Evolutionary conservation across 1,140 invertebrate genomes (phyloP).

Genomic region (Camponotus floridanus): DNA sequence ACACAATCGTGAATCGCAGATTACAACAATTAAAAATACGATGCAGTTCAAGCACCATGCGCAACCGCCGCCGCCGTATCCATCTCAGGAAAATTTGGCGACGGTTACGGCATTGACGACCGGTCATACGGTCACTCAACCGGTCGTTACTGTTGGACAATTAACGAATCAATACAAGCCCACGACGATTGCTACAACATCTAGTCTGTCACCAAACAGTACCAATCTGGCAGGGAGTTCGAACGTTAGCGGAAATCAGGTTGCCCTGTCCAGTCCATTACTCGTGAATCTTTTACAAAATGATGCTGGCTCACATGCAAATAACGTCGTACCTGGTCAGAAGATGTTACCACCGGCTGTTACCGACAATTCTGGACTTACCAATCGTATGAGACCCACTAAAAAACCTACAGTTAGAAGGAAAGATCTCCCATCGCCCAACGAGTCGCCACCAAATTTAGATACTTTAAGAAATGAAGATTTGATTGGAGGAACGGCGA

Average conservation of each 20-base stretch:
- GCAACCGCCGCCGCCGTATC: conserved; percentile 85
- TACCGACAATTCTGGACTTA: conserved; percentile 82
- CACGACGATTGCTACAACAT: conserved; percentile 76
- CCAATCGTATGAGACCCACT: conserved; percentile 84
- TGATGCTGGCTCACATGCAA: conserved; percentile 88
- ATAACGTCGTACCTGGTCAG: conserved; percentile 80
- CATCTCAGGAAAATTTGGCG: conserved; percentile 80
- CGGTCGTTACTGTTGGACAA: conserved; percentile 75
- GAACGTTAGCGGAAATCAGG: conserved; percentile 85
- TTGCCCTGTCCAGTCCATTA: conserved; percentile 94
- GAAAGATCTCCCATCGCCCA: conserved; percentile 81
- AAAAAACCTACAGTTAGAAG: conserved; percentile 84
- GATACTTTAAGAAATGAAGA: conserved; percentile 83
- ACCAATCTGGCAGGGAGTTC: conserved; percentile 73
- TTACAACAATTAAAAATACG: conserved; percentile 82
- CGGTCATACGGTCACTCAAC: conserved; percentile 77
- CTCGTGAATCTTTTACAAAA: conserved; percentile 96
- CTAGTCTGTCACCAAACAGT: conserved; percentile 82
- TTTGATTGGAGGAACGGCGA: conserved; percentile 75
- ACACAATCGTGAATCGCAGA: conserved; percentile 84
- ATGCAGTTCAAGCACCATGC: conserved; percentile 85
- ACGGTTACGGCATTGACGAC: conserved; percentile 75
- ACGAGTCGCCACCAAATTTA: conserved; percentile 81
- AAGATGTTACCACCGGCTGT: conserved; percentile 86
- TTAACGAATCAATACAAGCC: conserved; percentile 79